Evolutionary conservation across 2,797 vertebrate species (phyloP).

Genomic region (Trachops cirrhosus): DNA sequence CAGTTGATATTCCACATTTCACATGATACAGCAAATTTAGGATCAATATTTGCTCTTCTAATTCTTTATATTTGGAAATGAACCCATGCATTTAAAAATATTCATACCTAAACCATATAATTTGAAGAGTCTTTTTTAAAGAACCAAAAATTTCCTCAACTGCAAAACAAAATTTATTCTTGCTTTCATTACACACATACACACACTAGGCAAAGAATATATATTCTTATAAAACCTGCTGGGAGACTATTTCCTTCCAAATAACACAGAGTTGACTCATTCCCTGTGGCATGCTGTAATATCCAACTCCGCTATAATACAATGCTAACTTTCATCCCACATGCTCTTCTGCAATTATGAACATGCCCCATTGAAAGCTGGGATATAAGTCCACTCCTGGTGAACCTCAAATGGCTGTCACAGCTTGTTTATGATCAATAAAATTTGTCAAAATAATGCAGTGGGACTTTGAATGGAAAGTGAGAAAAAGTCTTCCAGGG

Average conservation of each 20-base stretch:
- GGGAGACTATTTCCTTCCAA: background rate
- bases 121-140: slow-evolving; percentile 23
- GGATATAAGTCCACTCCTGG: background rate
- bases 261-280: slow-evolving; percentile 15
- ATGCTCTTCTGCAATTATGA: background rate
- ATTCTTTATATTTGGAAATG: slow-evolving; percentile 20
- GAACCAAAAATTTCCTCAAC: background rate
- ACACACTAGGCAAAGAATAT: background rate
- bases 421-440: background rate
- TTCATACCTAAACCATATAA: slow-evolving; percentile 9
- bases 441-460: background rate
- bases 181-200: background rate
- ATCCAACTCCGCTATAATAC: background rate
- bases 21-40: background rate
- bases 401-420: background rate
- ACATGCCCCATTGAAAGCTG: background rate
- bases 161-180: background rate
- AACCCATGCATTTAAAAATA: slow-evolving; percentile 30
- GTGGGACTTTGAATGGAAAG: background rate
- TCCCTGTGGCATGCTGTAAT: background rate
- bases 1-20: background rate
- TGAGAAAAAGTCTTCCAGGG: background rate
- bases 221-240: background rate
- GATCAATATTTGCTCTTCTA: slow-evolving; percentile 16
- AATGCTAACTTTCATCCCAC: background rate